Percentiles rank a stretch among this genome's conserved stretches.
Evolutionary conservation across 1,140 invertebrate genomes (phyloP).

Genomic region (Helicoverpa armigera): DNA sequence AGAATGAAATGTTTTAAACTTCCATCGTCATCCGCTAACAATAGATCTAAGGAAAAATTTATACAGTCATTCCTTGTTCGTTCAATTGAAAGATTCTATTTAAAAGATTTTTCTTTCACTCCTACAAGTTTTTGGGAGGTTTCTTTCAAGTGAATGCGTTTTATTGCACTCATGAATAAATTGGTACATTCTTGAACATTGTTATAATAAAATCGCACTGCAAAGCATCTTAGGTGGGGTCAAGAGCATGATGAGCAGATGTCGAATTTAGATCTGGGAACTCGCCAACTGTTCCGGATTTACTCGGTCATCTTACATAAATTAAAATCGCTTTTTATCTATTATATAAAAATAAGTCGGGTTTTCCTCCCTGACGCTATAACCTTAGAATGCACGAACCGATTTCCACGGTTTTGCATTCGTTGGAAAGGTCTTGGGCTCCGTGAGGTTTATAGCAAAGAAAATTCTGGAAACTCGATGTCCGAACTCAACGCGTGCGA

Average conservation of each 20-base stretch:
- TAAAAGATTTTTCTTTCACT: conserved; percentile 51
- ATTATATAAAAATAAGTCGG: too few species aligned
- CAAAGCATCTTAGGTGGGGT: conserved; percentile 75
- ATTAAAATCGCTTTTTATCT: conserved; percentile 61
- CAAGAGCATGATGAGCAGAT: conserved; percentile 72
- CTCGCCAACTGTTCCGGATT: conserved; percentile 71
- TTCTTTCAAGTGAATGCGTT: conserved; percentile 29
- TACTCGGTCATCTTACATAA: conserved; percentile 52
- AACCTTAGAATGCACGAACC: too few species aligned
- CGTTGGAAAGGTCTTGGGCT: too few species aligned
- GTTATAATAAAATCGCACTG: conserved; percentile 65
- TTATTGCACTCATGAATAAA: conserved; percentile 32
- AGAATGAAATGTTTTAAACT: conserved; percentile 84
- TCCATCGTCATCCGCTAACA: conserved; percentile 82
- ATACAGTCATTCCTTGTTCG: conserved; percentile 81
- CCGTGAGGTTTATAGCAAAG: too few species aligned
- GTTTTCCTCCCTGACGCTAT: too few species aligned
- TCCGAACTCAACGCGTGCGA: too few species aligned
- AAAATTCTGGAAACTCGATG: too few species aligned
- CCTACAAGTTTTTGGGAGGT: conserved; percentile 51
- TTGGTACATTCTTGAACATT: not conserved
- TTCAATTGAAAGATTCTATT: conserved; percentile 64
- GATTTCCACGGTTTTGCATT: too few species aligned
- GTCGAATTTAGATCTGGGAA: conserved; percentile 82
- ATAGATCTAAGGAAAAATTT: conserved; percentile 74